These are phyloP conservation scores for Meriones psammophilus DNA, from an alignment of 2,797 vertebrate genomes.

Conservation along the genomic window DNA sequence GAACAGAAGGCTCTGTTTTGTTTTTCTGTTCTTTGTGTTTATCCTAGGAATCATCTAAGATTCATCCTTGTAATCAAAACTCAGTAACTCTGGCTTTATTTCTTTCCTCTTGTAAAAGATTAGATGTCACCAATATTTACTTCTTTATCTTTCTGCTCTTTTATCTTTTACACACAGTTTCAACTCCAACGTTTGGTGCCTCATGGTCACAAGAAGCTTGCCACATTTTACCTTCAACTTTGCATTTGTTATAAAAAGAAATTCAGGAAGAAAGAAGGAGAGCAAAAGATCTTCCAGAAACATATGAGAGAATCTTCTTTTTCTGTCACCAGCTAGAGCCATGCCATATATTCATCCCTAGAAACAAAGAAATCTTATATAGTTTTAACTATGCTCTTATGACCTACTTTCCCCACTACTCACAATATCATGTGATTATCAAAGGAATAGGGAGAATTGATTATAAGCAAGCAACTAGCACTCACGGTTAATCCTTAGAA, in stretches of 20 bases:
- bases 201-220: background rate
- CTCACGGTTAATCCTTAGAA: background rate
- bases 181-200: background rate
- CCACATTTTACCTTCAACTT: background rate
- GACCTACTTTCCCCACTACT: background rate
- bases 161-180: background rate
- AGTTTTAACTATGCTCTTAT: background rate
- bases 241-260: background rate
- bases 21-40: background rate
- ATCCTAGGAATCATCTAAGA: background rate
- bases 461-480: background rate
- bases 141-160: background rate
- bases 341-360: background rate
- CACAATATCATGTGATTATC: background rate
- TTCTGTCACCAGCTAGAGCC: background rate
- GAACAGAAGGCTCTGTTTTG: background rate
- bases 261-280: background rate
- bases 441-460: background rate
- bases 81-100: background rate
- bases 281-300: background rate
- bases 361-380: background rate
- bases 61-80: background rate
- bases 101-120: slow-evolving; percentile 14
- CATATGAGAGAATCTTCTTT: background rate
- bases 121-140: background rate